phyloP scores from a whole-genome alignment of 2,797 vertebrate species.

The Diplodus puntazzo region DNA sequence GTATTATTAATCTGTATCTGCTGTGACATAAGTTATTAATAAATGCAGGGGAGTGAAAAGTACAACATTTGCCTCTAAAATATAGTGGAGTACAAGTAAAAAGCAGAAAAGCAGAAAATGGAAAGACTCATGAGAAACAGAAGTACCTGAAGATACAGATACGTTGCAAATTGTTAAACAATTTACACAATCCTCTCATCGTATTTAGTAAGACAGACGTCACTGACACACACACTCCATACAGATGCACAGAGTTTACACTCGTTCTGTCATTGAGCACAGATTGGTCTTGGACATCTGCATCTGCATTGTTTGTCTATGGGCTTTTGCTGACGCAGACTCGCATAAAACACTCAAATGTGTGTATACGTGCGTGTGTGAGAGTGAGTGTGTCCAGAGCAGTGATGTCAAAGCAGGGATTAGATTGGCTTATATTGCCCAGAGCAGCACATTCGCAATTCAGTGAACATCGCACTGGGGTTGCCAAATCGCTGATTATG shows the following conservation, averaged over 20 bases:
- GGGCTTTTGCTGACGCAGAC: constrained; percentile 59
- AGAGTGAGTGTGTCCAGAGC: constrained; percentile 59
- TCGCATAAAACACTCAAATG: constrained; percentile 52
- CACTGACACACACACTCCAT: not conserved
- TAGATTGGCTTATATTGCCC: constrained; percentile 75
- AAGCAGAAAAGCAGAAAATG: not conserved
- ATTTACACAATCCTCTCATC: not conserved
- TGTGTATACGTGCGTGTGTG: constrained; percentile 34
- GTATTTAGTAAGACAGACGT: not conserved
- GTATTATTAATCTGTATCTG: not conserved
- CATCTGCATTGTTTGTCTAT: constrained; percentile 60
- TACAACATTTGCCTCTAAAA: not conserved
- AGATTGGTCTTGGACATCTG: constrained; percentile 48
- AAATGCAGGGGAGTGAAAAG: not conserved
- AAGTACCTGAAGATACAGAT: not conserved
- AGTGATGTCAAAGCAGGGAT: constrained; percentile 77
- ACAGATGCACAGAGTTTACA: constrained; percentile 16
- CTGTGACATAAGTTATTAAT: not conserved
- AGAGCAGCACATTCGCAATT: constrained; percentile 73
- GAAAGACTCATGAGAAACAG: no score
- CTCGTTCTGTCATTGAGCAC: constrained; percentile 26
- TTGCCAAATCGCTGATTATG: constrained; percentile 73
- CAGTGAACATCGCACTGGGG: constrained; percentile 57
- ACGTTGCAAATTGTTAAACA: not conserved
- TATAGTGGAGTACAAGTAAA: not conserved